Evolutionary conservation across 92 coral and sea anemone genomes (phyloP).

Genomic region (Phenganax marumi): DNA sequence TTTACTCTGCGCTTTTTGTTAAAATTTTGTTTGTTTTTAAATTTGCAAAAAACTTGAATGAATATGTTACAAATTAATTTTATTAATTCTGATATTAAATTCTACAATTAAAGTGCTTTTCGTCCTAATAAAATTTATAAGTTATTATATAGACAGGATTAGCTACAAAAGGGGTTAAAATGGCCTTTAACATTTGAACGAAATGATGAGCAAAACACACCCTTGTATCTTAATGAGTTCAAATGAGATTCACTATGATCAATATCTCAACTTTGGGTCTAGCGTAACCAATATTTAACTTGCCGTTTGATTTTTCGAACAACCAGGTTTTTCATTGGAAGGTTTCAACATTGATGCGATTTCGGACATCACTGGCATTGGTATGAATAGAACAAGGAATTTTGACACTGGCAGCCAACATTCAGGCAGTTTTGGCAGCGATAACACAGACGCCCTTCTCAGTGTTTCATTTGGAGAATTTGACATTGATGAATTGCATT

Average conservation of each 20-base stretch:
- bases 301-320: not conserved
- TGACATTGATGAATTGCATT: constrained; percentile 67
- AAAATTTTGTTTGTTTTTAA: not conserved
- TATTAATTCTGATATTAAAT: not conserved
- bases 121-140: not conserved
- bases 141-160: too few species aligned
- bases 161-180: too few species aligned
- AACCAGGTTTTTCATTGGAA: not conserved
- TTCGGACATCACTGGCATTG: constrained; percentile 35
- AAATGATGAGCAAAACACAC: too few species aligned
- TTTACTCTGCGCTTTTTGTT: not conserved
- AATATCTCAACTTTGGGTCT: too few species aligned
- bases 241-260: too few species aligned
- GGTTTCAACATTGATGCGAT: constrained; percentile 35
- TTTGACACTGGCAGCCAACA: constrained; percentile 20
- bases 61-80: not conserved
- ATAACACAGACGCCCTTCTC: constrained; percentile 86
- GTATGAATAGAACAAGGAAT: not conserved
- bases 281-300: not conserved
- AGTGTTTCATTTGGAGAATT: constrained; percentile 87
- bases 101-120: not conserved
- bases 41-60: not conserved
- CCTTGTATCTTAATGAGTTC: too few species aligned
- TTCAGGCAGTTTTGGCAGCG: constrained; percentile 81
- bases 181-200: too few species aligned